Evolutionary conservation across 2,888 invertebrate genomes (phyloP), one percentile per base, ranked within the genome.

Genomic region (Microplitis deprimator): DNA sequence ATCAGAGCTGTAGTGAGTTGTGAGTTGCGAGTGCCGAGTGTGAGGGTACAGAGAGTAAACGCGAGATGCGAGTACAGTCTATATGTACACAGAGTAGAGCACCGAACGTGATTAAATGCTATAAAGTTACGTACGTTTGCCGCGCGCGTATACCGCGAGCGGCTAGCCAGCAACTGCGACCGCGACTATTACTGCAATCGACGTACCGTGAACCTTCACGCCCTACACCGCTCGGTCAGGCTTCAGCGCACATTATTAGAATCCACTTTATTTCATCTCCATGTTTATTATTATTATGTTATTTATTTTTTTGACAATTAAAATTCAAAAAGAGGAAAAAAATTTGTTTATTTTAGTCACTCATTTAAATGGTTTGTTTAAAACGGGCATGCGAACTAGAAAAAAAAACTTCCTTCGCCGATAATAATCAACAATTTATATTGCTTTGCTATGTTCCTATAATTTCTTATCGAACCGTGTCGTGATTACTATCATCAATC

Each of bases 51-150:
- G 29, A 20, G 20, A 29, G 29, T 29, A 29, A 29, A 29, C 29
- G 29, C 29, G 29, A 29, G 29, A 29, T 29, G 29, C 29, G 29
- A 29, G 29, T 29, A 29, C 4, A 50, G 50, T 13, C 8, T 50
- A 50, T 13, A 50, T 50, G 13, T 13, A 50, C 13, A 50, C 50
- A 50, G 10, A 50, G 50, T 13, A 50, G 50, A 75, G 77, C 68
- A 72, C 73, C 79, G 73, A 76, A 81, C 79, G 81, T 75, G 77
- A 80, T 79, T 81, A 80, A 80, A 79, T 78, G 80, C 77, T 77
- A 79, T 81, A 80, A 81, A 80, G 80, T 79, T 76, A 79, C 79
- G 77, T 76, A 79, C 79, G 77, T 79, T 77, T 68, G 79, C 79
- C 70, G 79, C 81, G 62, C 79, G 77, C 29, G 50, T 50, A 50